Conservation (phyloP, 2,888 invertebrate genomes). For the Trissolcus brochymenae region DNA sequence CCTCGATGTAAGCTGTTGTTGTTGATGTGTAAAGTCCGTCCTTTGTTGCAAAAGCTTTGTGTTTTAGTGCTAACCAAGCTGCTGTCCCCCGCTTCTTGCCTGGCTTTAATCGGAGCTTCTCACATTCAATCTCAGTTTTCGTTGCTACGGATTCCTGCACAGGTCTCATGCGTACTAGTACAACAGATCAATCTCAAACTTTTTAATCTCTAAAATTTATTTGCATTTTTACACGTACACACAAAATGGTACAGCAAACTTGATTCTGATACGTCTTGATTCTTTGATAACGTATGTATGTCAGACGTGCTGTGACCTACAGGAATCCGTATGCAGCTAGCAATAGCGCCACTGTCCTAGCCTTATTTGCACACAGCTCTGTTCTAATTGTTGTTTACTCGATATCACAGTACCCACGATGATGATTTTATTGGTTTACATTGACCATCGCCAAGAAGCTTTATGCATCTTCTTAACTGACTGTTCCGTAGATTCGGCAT, state of each 20-base stretch:
- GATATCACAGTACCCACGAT: slow-evolving; percentile 37
- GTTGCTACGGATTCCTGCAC: background rate
- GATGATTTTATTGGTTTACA: slow-evolving; percentile 38
- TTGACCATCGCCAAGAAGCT: slow-evolving; percentile 43
- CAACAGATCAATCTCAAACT: too few species aligned
- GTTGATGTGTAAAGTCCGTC: slow-evolving; percentile 19
- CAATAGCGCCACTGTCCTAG: slow-evolving; percentile 32
- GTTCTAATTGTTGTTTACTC: slow-evolving; percentile 47
- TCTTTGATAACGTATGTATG: too few species aligned
- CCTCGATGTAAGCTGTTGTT: slow-evolving; percentile 37
- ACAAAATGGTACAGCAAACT: too few species aligned
- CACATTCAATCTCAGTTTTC: background rate
- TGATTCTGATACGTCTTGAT: too few species aligned
- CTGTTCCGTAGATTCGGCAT: slow-evolving; percentile 41
- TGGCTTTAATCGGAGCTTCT: slow-evolving; percentile 57
- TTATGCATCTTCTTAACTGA: slow-evolving; percentile 34
- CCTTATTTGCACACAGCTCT: slow-evolving; percentile 28
- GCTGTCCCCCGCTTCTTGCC: slow-evolving; percentile 46
- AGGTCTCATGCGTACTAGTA: background rate
- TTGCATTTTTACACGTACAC: too few species aligned
- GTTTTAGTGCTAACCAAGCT: slow-evolving; percentile 23
- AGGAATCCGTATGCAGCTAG: slow-evolving; percentile 45
- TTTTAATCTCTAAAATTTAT: too few species aligned
- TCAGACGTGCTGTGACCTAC: slow-evolving; percentile 11
- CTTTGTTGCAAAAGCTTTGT: background rate